Evolutionary conservation across 2,113 vertebrate species (phyloP).

Genomic region (Pollimyrus isidori): DNA sequence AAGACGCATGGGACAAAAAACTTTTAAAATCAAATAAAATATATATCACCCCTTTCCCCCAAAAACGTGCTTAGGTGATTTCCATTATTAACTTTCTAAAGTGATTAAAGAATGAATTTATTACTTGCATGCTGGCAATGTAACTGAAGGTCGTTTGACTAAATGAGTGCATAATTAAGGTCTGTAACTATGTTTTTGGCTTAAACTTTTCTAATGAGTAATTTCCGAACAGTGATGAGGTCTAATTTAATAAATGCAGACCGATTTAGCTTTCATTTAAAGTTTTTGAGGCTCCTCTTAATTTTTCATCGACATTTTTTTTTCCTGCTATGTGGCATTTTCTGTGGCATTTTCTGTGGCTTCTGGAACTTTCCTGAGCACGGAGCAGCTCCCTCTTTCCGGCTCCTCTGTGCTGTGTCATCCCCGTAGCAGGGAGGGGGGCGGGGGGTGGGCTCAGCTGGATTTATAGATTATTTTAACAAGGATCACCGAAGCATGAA

Average conservation of each 20-base stretch:
- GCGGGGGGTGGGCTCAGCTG: background rate
- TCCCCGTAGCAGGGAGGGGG: background rate
- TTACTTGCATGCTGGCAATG: background rate
- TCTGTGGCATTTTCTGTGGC: background rate
- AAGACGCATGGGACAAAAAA: background rate
- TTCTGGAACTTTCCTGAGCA: background rate
- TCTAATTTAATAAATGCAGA: background rate
- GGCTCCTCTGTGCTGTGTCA: background rate
- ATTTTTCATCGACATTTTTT: background rate
- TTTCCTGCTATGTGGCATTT: background rate
- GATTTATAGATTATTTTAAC: background rate
- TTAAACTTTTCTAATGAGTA: background rate
- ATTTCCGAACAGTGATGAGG: background rate
- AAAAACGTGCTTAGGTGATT: background rate
- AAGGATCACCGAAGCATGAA: background rate
- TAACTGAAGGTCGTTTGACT: background rate
- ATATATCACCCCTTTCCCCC: background rate
- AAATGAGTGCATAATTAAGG: background rate
- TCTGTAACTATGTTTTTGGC: background rate
- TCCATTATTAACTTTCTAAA: background rate
- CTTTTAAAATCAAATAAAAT: background rate
- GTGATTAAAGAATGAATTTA: background rate
- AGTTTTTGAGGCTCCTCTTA: background rate
- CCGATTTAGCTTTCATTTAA: background rate
- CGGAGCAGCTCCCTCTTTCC: background rate